Evolutionary conservation across 2,888 invertebrate genomes (phyloP).

Genomic region (Plagodis pulveraria): DNA sequence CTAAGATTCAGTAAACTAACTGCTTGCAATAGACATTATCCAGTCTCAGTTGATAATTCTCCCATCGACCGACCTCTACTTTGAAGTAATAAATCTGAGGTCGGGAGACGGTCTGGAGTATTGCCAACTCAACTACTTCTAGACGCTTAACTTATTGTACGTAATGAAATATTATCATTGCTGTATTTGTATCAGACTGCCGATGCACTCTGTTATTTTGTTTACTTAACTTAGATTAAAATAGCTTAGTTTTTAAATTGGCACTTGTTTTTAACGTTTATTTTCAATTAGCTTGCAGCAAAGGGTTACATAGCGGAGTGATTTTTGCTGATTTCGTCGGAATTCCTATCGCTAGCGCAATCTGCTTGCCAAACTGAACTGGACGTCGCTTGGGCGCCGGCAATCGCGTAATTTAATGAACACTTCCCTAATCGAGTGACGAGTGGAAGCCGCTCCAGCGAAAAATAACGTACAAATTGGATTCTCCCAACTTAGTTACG

Average conservation of each 20-base stretch:
- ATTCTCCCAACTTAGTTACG: slow-evolving; percentile 38
- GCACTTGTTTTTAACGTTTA: slow-evolving; percentile 46
- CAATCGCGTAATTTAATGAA: slow-evolving; percentile 80
- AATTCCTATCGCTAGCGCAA: slow-evolving; percentile 65
- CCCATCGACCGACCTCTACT: slow-evolving; percentile 24
- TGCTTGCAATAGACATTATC: neutral
- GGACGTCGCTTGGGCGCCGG: slow-evolving; percentile 59
- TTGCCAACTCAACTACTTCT: slow-evolving; percentile 45
- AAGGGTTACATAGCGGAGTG: slow-evolving; percentile 39
- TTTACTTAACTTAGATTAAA: neutral
- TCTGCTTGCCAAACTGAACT: slow-evolving; percentile 73
- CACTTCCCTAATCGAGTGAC: slow-evolving; percentile 78
- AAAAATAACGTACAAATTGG: slow-evolving; percentile 62
- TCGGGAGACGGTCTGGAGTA: slow-evolving; percentile 36
- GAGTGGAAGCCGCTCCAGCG: slow-evolving; percentile 57
- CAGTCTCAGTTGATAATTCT: slow-evolving; percentile 19
- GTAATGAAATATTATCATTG: slow-evolving; percentile 36
- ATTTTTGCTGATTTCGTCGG: slow-evolving; percentile 58
- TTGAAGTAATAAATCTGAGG: slow-evolving; percentile 38
- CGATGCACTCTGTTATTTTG: neutral
- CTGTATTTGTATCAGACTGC: slow-evolving; percentile 19
- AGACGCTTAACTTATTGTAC: slow-evolving; percentile 36
- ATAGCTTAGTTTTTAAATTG: slow-evolving; percentile 19
- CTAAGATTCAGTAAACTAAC: too few species aligned
- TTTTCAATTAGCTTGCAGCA: slow-evolving; percentile 53